Evolutionary conservation across 2,797 vertebrate genomes (phyloP).

Genomic region (Siniperca obscura): DNA sequence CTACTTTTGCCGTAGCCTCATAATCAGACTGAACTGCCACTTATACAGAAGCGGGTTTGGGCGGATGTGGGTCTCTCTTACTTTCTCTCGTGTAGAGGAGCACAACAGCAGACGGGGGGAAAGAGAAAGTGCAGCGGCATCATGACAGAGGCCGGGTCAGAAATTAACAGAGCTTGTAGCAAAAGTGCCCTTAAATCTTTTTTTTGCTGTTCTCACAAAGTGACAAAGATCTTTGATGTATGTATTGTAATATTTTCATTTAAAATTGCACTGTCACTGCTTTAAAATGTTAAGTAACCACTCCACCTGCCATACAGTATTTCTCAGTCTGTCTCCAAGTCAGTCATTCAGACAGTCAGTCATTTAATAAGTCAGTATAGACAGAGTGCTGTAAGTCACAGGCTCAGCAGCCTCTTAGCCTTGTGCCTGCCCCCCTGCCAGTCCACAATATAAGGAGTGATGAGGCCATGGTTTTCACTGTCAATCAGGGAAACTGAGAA

Average conservation of each 20-base stretch:
- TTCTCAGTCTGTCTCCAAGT: constrained; percentile 40
- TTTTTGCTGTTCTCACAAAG: neutral
- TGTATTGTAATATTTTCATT: neutral
- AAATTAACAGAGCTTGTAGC: too few species aligned
- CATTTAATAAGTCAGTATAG: constrained; percentile 53
- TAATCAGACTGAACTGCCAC: constrained; percentile 30
- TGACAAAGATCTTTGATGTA: neutral
- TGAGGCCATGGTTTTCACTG: constrained; percentile 60
- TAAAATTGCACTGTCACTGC: neutral
- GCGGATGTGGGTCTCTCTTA: too few species aligned
- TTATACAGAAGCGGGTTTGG: neutral
- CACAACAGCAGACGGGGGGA: too few species aligned
- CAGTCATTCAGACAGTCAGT: constrained; percentile 52
- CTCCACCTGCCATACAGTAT: constrained; percentile 19
- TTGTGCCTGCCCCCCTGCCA: constrained; percentile 50
- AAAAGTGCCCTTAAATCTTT: too few species aligned
- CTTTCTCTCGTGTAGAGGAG: too few species aligned
- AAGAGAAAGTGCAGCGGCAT: too few species aligned
- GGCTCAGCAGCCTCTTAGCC: constrained; percentile 59
- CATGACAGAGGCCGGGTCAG: too few species aligned
- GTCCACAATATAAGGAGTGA: constrained; percentile 46
- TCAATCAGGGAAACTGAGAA: constrained; percentile 61
- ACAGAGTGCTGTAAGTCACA: constrained; percentile 42
- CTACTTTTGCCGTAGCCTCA: constrained; percentile 19
- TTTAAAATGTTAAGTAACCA: constrained; percentile 33